These are phyloP conservation scores for Acanthacorydalis orientalis DNA, from an alignment of 2,888 invertebrate species.

Conservation along the genomic window DNA sequence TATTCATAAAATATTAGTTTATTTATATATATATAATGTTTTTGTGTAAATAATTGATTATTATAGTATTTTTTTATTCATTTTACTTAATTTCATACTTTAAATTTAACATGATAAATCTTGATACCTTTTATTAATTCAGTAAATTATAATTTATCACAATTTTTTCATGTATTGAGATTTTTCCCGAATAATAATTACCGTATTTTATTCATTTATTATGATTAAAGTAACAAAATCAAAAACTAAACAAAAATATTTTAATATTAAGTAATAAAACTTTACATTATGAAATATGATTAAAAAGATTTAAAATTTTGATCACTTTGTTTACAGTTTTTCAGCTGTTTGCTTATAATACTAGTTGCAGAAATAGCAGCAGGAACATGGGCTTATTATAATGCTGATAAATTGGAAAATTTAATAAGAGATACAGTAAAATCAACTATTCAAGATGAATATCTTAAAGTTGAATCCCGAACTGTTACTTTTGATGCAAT, in stretches of 20 bases:
- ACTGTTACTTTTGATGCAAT: constrained; percentile 49
- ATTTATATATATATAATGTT: too few species aligned
- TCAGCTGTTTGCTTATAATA: constrained; percentile 57
- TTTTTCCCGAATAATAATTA: neutral
- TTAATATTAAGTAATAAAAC: neutral
- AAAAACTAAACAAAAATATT: too few species aligned
- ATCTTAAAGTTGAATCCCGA: constrained; percentile 32
- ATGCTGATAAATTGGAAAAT: constrained; percentile 46
- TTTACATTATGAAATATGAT: too few species aligned
- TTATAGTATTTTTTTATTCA: too few species aligned
- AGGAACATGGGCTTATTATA: constrained; percentile 59
- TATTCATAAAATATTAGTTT: too few species aligned
- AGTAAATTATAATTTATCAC: too few species aligned
- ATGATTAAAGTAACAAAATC: neutral
- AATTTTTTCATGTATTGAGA: neutral
- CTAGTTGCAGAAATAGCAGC: constrained; percentile 64
- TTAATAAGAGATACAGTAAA: constrained; percentile 44
- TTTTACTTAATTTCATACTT: too few species aligned
- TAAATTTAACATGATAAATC: too few species aligned
- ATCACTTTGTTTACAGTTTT: constrained; percentile 38
- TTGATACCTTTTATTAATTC: too few species aligned
- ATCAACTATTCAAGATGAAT: constrained; percentile 44
- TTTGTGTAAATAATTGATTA: too few species aligned
- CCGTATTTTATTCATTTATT: neutral
- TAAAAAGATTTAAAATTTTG: too few species aligned